Evolutionary conservation across 2,113 vertebrate species (phyloP).

Genomic region (Dipodomys spectabilis): DNA sequence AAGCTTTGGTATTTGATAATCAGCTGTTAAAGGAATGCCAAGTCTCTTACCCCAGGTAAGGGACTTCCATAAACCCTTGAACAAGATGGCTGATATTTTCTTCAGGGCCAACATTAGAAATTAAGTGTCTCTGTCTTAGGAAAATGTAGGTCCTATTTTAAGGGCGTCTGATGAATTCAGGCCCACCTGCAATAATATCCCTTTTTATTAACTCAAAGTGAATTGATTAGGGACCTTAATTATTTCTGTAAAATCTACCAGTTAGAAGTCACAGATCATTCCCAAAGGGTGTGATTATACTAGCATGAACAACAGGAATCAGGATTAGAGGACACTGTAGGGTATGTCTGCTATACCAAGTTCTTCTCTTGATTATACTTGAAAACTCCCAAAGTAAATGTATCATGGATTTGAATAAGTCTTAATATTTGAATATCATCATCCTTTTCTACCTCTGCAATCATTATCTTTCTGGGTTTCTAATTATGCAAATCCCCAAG

Average conservation of each 20-base stretch:
- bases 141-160: not conserved
- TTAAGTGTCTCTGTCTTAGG: not conserved
- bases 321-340: not conserved
- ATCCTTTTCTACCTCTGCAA: not conserved
- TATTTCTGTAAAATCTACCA: not conserved
- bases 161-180: not conserved
- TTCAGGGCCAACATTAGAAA: not conserved
- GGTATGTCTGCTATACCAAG: not conserved
- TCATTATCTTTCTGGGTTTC: not conserved
- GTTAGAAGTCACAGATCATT: not conserved
- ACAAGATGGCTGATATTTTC: not conserved
- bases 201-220: constrained; percentile 30
- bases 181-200: not conserved
- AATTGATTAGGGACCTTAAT: not conserved
- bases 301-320: not conserved
- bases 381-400: not conserved
- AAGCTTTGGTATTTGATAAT: not conserved
- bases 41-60: not conserved
- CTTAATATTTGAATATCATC: not conserved
- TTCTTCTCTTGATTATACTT: not conserved
- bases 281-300: not conserved
- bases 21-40: not conserved
- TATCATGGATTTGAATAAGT: not conserved
- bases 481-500: not conserved
- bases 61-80: not conserved